Evolutionary conservation across 2,888 invertebrate species (phyloP).

Genomic region (Eupithecia dodoneata): DNA sequence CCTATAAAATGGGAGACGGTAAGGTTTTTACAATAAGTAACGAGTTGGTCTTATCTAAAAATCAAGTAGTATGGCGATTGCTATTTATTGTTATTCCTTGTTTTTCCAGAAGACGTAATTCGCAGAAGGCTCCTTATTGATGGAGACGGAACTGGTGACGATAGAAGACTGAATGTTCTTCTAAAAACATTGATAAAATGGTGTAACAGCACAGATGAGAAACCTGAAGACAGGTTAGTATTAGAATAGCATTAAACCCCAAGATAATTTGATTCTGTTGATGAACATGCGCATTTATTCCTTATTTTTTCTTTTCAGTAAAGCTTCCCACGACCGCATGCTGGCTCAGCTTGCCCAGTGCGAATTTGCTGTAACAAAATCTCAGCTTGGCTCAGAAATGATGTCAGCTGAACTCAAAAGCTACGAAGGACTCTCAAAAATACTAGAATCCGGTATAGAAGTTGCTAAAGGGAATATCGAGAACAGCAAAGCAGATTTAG

Average conservation of each 20-base stretch:
- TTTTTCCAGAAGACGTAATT: slow-evolving; percentile 94
- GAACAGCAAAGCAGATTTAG: slow-evolving; percentile 91
- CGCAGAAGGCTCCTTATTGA: slow-evolving; percentile 95
- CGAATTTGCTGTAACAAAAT: slow-evolving; percentile 94
- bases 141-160: slow-evolving; percentile 98
- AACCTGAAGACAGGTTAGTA: slow-evolving; percentile 86
- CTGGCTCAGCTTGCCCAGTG: slow-evolving; percentile 93
- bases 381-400: slow-evolving; percentile 91
- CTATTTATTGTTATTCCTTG: not conserved
- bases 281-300: not conserved
- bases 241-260: not conserved
- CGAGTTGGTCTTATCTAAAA: not conserved
- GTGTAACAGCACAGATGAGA: slow-evolving; percentile 87
- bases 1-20: slow-evolving; percentile 57
- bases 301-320: slow-evolving; percentile 71
- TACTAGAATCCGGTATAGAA: slow-evolving; percentile 91
- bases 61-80: not conserved
- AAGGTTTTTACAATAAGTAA: not conserved
- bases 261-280: not conserved
- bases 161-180: slow-evolving; percentile 93
- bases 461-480: slow-evolving; percentile 92
- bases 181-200: slow-evolving; percentile 93
- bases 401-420: slow-evolving; percentile 92
- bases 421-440: slow-evolving; percentile 90
- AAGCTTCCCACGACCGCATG: slow-evolving; percentile 90